Percentiles rank a stretch among this genome's conserved stretches.
Evolutionary conservation across 2,113 vertebrate species (phyloP).

Genomic region (Caretta caretta): DNA sequence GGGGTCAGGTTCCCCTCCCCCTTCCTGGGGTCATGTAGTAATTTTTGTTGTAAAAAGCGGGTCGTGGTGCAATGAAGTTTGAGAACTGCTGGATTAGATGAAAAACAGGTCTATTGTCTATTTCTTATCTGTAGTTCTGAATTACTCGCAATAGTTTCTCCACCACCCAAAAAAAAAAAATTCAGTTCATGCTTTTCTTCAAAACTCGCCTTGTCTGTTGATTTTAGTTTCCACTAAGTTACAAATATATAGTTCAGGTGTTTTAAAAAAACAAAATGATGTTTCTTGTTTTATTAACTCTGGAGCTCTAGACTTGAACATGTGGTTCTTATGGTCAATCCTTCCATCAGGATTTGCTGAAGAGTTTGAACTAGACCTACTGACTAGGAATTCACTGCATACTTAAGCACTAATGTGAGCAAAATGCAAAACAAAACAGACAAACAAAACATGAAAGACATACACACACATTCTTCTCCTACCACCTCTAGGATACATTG

Average conservation of each 20-base stretch:
- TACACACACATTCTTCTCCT: not conserved
- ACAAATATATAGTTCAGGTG: no score
- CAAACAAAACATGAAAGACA: not conserved
- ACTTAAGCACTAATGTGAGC: conserved; percentile 8
- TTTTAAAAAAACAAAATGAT: not conserved
- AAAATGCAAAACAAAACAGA: not conserved
- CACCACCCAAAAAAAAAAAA: not conserved
- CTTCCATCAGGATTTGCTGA: not conserved
- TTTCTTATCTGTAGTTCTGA: not conserved
- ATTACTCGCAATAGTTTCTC: not conserved
- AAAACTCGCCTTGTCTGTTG: not conserved
- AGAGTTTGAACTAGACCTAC: not conserved
- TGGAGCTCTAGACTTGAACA: not conserved
- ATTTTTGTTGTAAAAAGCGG: no score
- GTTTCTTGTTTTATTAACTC: not conserved
- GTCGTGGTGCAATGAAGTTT: no score
- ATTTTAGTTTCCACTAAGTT: not conserved
- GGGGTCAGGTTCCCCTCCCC: no score
- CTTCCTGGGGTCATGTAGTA: no score
- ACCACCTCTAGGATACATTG: not conserved
- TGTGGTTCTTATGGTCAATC: not conserved
- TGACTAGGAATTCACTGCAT: not conserved
- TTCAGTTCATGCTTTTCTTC: not conserved
- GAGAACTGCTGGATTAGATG: not conserved
- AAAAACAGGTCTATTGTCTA: not conserved